Conservation (phyloP, 2,797 vertebrate genomes). For the Nannoperca obscura region DNA sequence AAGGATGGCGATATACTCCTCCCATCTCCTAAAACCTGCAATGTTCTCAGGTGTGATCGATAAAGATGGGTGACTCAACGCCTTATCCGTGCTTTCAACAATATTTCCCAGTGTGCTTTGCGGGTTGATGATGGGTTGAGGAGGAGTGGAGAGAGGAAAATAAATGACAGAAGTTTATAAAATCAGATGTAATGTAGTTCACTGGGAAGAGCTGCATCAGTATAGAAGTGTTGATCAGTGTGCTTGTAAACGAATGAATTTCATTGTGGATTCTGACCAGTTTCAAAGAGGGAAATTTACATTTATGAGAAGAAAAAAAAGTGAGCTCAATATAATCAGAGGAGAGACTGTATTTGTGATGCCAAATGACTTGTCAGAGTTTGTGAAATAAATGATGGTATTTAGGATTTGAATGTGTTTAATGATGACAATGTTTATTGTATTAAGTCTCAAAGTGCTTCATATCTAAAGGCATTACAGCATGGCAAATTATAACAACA, state of each 20-base stretch:
- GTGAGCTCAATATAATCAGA: constrained; percentile 76
- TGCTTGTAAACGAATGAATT: constrained; percentile 71
- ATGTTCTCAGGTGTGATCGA: constrained; percentile 78
- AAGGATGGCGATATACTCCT: constrained; percentile 66
- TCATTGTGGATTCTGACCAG: constrained; percentile 70
- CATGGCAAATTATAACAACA: constrained; percentile 45
- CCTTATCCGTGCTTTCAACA: constrained; percentile 71
- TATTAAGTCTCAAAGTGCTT: constrained; percentile 34
- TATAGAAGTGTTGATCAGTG: constrained; percentile 70
- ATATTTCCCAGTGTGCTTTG: constrained; percentile 73
- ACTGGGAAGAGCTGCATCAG: constrained; percentile 78
- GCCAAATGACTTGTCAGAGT: constrained; percentile 83
- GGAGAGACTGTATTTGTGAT: constrained; percentile 82
- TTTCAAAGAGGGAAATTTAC: constrained; percentile 79
- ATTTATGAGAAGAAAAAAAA: constrained; percentile 66
- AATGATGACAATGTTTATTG: constrained; percentile 53
- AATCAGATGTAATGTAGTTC: constrained; percentile 73
- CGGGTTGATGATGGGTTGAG: constrained; percentile 68
- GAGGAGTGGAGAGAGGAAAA: constrained; percentile 57
- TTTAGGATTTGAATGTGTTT: constrained; percentile 79
- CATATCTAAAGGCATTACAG: constrained; percentile 43
- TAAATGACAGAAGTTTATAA: constrained; percentile 57
- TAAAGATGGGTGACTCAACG: constrained; percentile 60
- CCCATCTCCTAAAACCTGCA: constrained; percentile 74
- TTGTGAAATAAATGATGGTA: constrained; percentile 84